Evolutionary conservation across 1,140 invertebrate species (phyloP).

Genomic region (Monochamus saltuarius): DNA sequence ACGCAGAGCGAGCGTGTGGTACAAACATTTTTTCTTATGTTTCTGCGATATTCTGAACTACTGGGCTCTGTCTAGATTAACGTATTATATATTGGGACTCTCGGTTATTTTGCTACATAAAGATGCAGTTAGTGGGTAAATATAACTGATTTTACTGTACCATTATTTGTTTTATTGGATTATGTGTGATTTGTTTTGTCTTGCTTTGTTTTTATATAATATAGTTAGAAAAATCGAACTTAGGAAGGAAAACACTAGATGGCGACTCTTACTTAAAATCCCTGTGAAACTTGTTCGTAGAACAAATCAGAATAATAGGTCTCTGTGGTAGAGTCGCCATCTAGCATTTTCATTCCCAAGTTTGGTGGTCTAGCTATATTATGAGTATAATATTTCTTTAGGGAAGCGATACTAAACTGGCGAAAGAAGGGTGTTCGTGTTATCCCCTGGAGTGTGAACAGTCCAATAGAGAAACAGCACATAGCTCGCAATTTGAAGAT

Average conservation of each 20-base stretch:
- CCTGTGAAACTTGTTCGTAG: too few species aligned
- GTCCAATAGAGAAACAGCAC: slow-evolving; percentile 65
- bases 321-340: too few species aligned
- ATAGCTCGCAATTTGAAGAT: slow-evolving; percentile 59
- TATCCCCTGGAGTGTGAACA: slow-evolving; percentile 66
- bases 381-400: slow-evolving; percentile 49
- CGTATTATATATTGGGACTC: slow-evolving; percentile 60
- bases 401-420: slow-evolving; percentile 60
- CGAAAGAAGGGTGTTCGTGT: slow-evolving; percentile 57
- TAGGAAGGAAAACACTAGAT: not conserved
- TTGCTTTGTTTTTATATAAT: not conserved
- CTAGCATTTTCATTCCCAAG: not conserved
- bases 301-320: too few species aligned
- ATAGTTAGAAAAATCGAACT: slow-evolving; percentile 16
- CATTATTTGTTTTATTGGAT: not conserved
- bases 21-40: slow-evolving; percentile 53
- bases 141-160: slow-evolving; percentile 5
- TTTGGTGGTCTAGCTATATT: not conserved
- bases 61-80: slow-evolving; percentile 57
- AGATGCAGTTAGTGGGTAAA: slow-evolving; percentile 66
- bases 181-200: not conserved
- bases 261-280: too few species aligned
- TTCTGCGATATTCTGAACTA: slow-evolving; percentile 58
- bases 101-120: slow-evolving; percentile 70
- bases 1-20: slow-evolving; percentile 48